Base-by-base conservation (phyloP, 2,797 vertebrate species). In the Poecilia picta region DNA sequence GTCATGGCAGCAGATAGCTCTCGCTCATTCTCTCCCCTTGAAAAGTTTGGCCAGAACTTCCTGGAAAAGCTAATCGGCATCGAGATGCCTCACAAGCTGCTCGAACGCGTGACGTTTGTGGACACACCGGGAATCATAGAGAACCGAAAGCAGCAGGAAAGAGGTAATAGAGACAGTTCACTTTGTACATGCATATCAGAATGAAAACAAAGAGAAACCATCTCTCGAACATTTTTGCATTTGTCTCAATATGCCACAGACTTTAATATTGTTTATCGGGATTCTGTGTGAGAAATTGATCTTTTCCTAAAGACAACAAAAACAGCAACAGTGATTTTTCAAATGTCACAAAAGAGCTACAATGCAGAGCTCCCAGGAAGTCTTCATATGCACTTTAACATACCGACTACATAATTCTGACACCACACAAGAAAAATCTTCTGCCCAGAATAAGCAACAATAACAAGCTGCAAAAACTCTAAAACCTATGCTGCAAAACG, bases 31-130 rank as follows among this genome's bases (percentile, higher is more conserved):
- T 99, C 98, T 0, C 98, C 98, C 0, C 94, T 99, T 41, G 98
- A 99, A 93, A 99, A 99, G 88, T 99, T 99, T 88, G 98, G 98
- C 18, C 98, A 99, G 94, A 99, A 97, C 92, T 99, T 99, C 92
- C 92, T 99, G 87, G 98, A 99, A 93, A 99, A 99, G 94, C 94
- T 99, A 83, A 96, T 99, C 8, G 98, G 98, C 57, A 98, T 99
- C 0, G 98, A 99, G 92, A 98, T 99, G 95, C 98, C 98, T 47
- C 98, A 99, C 93, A 99, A 98, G 84, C 95, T 99, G 79, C 93
- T 99, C 88, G 98, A 99, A 81, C 92, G 98, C 53, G 98, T 99
- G 82, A 98, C 98, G 41, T 98, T 99, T 0, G 98, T 99, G 83
- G 98, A 99, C 90, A 99, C 98, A 0, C 98, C 98, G 0, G 98